Base-by-base conservation (phyloP, 2,797 vertebrate species). In the Sciurus carolinensis region DNA sequence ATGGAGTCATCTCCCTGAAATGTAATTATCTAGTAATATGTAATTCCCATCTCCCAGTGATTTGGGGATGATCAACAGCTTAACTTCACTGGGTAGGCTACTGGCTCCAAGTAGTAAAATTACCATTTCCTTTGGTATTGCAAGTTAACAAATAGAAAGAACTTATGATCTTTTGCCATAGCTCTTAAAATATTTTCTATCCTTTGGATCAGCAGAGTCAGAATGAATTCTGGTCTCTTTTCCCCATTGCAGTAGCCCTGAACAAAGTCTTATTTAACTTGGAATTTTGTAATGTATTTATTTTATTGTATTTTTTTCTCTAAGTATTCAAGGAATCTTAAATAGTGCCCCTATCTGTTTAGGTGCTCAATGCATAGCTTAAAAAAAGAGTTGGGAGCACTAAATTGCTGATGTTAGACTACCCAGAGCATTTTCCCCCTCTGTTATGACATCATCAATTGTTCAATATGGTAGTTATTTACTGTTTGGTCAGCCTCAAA, bases 391-490 rank as follows among this genome's bases (percentile, higher is more conserved):
- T 4, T 5, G 10, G 14, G 13, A 62, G 1, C 7, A n/a, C 28
- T 69, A 67, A 44, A 24, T 76, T 76, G n/a, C 20, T 71, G n/a
- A 81, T 26, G 30, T 2, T 71, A 67, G 22, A 89, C 12, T 52
- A 2, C 30, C 22, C 1, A 50, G 39, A 69, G 9, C 4, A 15
- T 39, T 84, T 39, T 62, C 75, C 39, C 7, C n/a, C 10, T 69
- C 11, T 76, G 62, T 81, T 17, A 54, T 36, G 24, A 85, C 90
- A 96, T 84, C 33, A 2, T 89, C 8, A 79, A 64, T 52, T 73
- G 9, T 80, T 86, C 33, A 85, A 95, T 39, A 79, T 50, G 50
- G n/a, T 83, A n/a, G 77, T 81, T 90, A 10, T 84, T 90, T 75
- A 87, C 76, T 85, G 4, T 87, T 92, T 75, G 85, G 57, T 82